These are phyloP conservation scores for Siphonodentalium dalli DNA, from an alignment of 2,888 invertebrate species.

Conservation along the genomic window DNA sequence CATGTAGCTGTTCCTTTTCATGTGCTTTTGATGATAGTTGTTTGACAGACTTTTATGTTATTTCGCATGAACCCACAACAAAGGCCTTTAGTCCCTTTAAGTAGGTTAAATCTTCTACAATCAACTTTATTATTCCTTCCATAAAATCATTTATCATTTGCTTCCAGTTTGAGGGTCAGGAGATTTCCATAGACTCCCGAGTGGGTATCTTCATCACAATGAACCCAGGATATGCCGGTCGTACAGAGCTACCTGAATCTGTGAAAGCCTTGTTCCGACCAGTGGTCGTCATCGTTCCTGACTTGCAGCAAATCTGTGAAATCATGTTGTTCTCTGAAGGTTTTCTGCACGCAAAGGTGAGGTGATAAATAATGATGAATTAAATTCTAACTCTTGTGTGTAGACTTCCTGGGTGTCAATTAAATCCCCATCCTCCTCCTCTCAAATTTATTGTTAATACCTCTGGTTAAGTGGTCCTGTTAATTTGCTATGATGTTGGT, in stretches of 20 bases:
- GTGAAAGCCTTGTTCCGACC: conserved; percentile 91
- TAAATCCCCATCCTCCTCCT: too few species aligned
- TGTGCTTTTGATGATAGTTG: too few species aligned
- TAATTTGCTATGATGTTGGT: too few species aligned
- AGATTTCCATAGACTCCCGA: conserved; percentile 82
- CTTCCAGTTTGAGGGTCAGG: conserved; percentile 80
- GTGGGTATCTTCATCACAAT: conserved; percentile 94
- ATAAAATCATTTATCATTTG: background rate
- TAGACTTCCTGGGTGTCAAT: too few species aligned
- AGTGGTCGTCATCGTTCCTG: conserved; percentile 90
- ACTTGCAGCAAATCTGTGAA: conserved; percentile 88
- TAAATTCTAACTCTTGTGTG: too few species aligned
- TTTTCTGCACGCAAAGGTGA: conserved; percentile 84
- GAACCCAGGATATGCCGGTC: conserved; percentile 93
- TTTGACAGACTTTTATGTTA: too few species aligned
- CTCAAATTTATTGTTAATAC: too few species aligned
- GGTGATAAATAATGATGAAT: conserved; percentile 1
- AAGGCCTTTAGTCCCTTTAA: too few species aligned
- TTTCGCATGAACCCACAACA: too few species aligned
- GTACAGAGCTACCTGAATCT: conserved; percentile 86
- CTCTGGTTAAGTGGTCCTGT: too few species aligned
- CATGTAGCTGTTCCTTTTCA: too few species aligned
- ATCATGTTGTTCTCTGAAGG: conserved; percentile 93
- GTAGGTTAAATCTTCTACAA: too few species aligned
- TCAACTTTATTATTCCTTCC: background rate